phyloP scores from a whole-genome alignment of 1,140 invertebrate species.

The Eurosta solidaginis region DNA sequence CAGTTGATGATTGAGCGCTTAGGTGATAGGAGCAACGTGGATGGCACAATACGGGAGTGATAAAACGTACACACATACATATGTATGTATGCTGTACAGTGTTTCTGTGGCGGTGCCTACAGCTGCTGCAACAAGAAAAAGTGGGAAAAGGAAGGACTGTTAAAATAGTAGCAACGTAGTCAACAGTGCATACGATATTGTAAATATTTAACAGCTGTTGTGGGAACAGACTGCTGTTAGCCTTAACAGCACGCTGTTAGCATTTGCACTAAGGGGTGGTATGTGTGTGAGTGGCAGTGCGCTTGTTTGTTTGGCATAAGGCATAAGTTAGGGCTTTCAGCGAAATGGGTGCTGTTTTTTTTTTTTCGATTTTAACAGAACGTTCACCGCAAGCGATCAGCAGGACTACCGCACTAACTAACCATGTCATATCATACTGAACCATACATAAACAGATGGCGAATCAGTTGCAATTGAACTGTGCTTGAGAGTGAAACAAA shows the following conservation, averaged over 20 bases:
- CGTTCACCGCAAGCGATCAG: not conserved
- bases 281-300: not conserved
- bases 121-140: too few relatives aligned
- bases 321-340: too few relatives aligned
- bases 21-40: not conserved
- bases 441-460: not conserved
- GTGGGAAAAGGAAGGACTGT: too few relatives aligned
- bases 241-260: not conserved
- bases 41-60: not conserved
- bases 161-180: too few relatives aligned
- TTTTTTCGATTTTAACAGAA: not conserved
- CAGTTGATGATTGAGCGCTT: not conserved
- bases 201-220: not conserved
- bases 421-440: too few relatives aligned
- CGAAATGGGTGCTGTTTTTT: not conserved
- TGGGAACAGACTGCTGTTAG: not conserved
- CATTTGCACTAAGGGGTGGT: too few relatives aligned
- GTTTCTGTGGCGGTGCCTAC: not conserved
- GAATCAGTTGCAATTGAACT: constrained; percentile 9
- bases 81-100: not conserved
- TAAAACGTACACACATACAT: not conserved
- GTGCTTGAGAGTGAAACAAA: not conserved
- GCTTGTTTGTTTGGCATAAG: not conserved
- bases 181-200: not conserved
- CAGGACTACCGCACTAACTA: not conserved